Evolutionary conservation across 2,113 vertebrate species (phyloP).

Genomic region (Lepus americanus): DNA sequence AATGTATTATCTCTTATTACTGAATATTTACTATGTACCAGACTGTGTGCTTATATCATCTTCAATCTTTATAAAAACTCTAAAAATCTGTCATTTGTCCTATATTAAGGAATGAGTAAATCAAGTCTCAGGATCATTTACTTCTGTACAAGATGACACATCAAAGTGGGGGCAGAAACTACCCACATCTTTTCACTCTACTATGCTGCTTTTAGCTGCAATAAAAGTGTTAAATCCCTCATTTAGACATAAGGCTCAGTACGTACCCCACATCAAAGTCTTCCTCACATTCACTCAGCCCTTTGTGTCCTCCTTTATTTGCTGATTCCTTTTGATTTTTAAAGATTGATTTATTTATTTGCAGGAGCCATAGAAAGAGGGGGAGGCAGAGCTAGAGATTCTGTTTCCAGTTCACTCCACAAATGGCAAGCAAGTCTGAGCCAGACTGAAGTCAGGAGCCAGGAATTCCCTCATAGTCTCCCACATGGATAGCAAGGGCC

Average conservation of each 20-base stretch:
- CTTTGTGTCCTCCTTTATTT: background rate
- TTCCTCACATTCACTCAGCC: background rate
- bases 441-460: no score
- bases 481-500: no score
- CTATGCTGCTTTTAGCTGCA: background rate
- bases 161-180: background rate
- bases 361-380: no score
- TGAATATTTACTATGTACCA: background rate
- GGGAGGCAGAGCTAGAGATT: no score
- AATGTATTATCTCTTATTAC: background rate
- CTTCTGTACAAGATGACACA: background rate
- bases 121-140: background rate
- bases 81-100: conserved; percentile 7
- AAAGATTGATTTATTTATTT: no score
- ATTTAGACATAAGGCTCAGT: background rate
- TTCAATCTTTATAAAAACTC: background rate
- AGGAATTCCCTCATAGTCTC: no score
- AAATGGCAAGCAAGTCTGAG: no score
- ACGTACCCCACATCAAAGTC: background rate
- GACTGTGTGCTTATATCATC: background rate
- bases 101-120: background rate
- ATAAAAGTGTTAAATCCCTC: background rate
- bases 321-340: background rate
- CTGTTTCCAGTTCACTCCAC: no score
- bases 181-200: background rate